Evolutionary conservation across 2,797 vertebrate genomes (phyloP), one percentile per base, ranked within the genome.

Genomic region (Pipistrellus nathusii): DNA sequence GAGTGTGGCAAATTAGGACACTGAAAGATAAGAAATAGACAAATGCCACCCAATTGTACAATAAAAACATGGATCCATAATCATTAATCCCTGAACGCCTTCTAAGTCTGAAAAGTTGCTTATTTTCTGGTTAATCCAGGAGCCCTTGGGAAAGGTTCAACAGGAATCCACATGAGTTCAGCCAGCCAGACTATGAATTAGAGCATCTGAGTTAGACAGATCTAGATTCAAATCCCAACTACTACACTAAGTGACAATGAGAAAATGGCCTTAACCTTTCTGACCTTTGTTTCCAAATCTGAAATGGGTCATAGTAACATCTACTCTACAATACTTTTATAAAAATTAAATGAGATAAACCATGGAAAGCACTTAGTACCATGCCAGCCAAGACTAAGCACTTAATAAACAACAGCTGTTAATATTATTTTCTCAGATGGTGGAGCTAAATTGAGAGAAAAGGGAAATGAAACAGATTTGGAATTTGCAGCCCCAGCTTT

Each of bases 331-430:
- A 68, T 9, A 15, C 25, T 80, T 87, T 76, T 80, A 1, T 51
- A 81, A 48, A 30, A 84, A 85, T 92, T 82, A 89, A 83, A 73
- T 73, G 62, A 90, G 35, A 62, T 82, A 73, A 95, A 46, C 20
- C 82, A 66, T 5, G 2, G 32, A 69, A 85, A 72, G 35, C 55
- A 78, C 18, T 92, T 75, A 59, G 53, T 32, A 88, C 72, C 48
- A 83, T 6, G 35, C 4, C 62, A 71, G 8, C 38, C 32, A 41
- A 87, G 14, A 90, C 11, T 41, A 90, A 84, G 41, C 51, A 66
- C 30, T 81, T 44, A 92, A 72, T 62, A 48, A 90, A 66, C 6
- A 87, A 21, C 11, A 78, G 68, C 18, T 75, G 59, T 71, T 66
- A 41, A 38, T 66, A 81, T 27, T 68, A 77, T 92, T 90, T 87